These are phyloP conservation scores for Boloria selene DNA, from an alignment of 2,888 invertebrate genomes.

Conservation along the genomic window DNA sequence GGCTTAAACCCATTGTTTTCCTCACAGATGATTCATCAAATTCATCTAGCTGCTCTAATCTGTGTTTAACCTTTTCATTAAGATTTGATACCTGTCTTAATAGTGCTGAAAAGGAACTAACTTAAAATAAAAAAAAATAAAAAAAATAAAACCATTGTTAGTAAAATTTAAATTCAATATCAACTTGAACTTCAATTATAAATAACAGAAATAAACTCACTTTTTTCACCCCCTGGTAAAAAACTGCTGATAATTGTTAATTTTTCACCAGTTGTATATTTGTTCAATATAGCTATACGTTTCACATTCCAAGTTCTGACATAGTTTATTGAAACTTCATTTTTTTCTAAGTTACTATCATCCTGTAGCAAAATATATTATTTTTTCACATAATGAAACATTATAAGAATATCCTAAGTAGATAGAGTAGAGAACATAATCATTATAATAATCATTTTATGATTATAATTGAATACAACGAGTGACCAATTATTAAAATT, in stretches of 20 bases:
- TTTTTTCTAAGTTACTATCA: conserved; percentile 45
- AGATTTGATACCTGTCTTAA: conserved; percentile 91
- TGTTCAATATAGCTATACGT: conserved; percentile 89
- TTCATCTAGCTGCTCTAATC: conserved; percentile 96
- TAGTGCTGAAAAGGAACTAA: conserved; percentile 84
- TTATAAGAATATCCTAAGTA: no score
- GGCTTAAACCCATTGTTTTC: conserved; percentile 94
- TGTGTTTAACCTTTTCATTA: conserved; percentile 93
- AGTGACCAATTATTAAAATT: background rate
- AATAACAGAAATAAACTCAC: conserved; percentile 62
- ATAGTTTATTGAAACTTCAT: conserved; percentile 70
- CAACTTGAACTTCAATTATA: conserved; percentile 4
- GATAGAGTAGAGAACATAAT: no score
- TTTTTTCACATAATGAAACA: no score
- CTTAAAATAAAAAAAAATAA: conserved; percentile 66
- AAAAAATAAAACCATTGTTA: conserved; percentile 26
- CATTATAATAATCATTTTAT: no score
- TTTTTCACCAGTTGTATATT: conserved; percentile 96
- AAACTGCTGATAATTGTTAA: conserved; percentile 95
- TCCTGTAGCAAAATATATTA: conserved; percentile 49
- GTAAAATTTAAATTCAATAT: conserved; percentile 2
- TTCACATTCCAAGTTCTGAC: conserved; percentile 90
- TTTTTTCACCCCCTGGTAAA: conserved; percentile 90
- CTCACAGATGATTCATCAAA: conserved; percentile 94
- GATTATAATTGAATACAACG: no score